Base-by-base conservation (phyloP, 2,797 vertebrate species). In the Distichodus sexfasciatus region DNA sequence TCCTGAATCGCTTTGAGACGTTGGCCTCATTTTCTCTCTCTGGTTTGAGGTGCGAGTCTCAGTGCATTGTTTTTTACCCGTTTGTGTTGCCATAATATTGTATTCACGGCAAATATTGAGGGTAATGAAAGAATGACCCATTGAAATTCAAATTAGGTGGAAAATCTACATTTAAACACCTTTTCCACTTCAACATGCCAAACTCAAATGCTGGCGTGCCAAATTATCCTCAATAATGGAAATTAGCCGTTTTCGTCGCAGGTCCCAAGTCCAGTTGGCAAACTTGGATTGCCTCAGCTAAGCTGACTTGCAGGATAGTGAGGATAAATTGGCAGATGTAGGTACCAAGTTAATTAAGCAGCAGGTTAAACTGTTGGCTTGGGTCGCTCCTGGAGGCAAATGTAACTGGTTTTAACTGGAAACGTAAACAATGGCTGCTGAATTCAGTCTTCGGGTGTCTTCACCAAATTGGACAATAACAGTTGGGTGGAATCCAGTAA, bases 181-280 rank as follows among this genome's bases (percentile, higher is more conserved):
- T 58, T 38, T 23, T 21, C 26, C 35, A 38, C 21, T n/a, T n/a
- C 24, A 12, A 59, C 38, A 29, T 15, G 24, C 24, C 26, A 51
- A 50, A 24, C 35, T 33, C 12, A 4, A 1, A 36, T 41, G 19
- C 61, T 59, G 19, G 11, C 17, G 33, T 65, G 35, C 54, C 54
- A 66, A 12, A 43, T 59, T 66, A 11, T 51, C 7, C 19, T 44
- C 60, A 53, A 66, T 60, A 66, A 60, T 19, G 23, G 44, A 72
- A 51, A 66, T 43, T 17, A 72, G 24, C 21, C 35, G 3, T 43
- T 44, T 19, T n/a, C n/a, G 21, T 53, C 17, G 7, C 40, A 53
- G 38, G 47, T 60, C 28, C 47, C 47, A 12, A 29, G 70, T 72
- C 62, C 63, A 66, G 46, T 72, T 59, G 69, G 69, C 61, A 72